Conservation (phyloP, 2,113 vertebrate genomes). For the Ia io region DNA sequence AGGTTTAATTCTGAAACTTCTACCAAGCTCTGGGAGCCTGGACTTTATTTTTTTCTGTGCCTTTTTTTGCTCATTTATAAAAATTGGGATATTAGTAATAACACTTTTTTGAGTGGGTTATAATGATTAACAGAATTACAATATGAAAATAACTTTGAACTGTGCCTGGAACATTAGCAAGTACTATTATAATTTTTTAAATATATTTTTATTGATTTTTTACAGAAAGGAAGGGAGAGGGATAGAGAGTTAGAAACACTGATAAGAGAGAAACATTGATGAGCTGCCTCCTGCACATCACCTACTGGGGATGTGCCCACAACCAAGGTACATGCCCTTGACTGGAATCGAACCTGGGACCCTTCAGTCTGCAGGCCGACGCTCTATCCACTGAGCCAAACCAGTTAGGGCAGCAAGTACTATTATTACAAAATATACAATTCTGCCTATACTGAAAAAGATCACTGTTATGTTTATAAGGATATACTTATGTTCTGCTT, state of each 20-base stretch:
- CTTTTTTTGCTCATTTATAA: background rate
- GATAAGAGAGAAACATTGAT: no score
- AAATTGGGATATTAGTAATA: background rate
- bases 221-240: no score
- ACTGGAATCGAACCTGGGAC: no score
- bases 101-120: background rate
- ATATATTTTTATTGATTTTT: no score
- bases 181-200: background rate
- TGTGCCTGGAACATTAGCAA: background rate
- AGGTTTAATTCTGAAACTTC: background rate
- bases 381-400: no score
- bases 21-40: background rate
- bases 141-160: background rate
- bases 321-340: no score
- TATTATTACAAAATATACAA: background rate
- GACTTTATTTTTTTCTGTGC: background rate
- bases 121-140: background rate
- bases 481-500: background rate
- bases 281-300: no score
- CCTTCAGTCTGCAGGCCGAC: no score
- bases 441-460: background rate
- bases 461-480: background rate
- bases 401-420: background rate
- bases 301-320: no score
- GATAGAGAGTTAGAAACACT: no score